These are phyloP conservation scores for Pygoscelis adeliae DNA, from an alignment of 2,113 vertebrate genomes.

Conservation along the genomic window DNA sequence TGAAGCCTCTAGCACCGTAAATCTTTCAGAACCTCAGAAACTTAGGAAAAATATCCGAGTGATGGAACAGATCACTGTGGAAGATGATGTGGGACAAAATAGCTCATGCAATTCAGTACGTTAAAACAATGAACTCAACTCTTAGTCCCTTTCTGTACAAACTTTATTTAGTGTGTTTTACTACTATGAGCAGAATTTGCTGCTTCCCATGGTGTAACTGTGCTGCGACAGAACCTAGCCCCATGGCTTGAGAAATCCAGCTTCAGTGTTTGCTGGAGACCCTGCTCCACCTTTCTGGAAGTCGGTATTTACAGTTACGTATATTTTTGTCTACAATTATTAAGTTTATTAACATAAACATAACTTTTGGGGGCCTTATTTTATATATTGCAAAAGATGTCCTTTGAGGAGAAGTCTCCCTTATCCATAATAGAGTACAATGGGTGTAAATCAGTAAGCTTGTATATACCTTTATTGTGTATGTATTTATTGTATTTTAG, in stretches of 20 bases:
- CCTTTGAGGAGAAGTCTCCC: neutral
- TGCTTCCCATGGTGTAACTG: neutral
- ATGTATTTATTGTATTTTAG: neutral
- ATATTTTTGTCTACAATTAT: neutral
- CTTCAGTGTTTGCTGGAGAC: neutral
- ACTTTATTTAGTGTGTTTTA: neutral
- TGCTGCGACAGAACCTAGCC: neutral
- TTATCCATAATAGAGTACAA: neutral
- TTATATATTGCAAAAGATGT: neutral
- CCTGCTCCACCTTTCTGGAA: neutral
- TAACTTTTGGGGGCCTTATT: neutral
- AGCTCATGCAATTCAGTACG: neutral
- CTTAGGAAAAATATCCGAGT: neutral
- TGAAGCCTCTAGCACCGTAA: neutral
- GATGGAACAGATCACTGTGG: neutral
- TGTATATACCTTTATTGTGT: neutral
- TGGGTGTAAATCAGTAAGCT: neutral
- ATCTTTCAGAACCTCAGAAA: neutral
- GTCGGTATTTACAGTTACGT: neutral
- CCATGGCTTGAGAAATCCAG: neutral
- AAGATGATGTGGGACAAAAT: neutral
- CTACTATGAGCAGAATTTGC: neutral
- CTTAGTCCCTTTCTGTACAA: neutral
- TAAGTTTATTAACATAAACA: neutral
- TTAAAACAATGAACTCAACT: neutral